phyloP scores from a whole-genome alignment of 2,888 invertebrate genomes.

The Ochropleura plecta region DNA sequence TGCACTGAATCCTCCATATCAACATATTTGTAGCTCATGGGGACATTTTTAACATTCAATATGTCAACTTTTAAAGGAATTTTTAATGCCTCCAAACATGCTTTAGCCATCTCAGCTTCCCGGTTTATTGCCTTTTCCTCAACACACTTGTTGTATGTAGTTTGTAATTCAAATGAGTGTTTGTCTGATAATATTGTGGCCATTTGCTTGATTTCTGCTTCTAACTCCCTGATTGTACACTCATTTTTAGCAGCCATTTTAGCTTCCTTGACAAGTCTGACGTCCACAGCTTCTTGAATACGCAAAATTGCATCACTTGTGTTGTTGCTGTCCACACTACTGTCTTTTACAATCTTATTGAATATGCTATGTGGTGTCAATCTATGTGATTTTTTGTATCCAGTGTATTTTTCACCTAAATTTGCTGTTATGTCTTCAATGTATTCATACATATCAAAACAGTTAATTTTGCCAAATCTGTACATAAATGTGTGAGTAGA shows the following conservation, averaged over 20 bases:
- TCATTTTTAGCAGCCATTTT: conserved; percentile 85
- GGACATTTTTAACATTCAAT: conserved; percentile 77
- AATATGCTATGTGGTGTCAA: conserved; percentile 82
- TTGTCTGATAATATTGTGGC: conserved; percentile 83
- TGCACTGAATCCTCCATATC: conserved; percentile 73
- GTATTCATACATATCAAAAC: conserved; percentile 89
- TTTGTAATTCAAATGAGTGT: conserved; percentile 79
- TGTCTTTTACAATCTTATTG: conserved; percentile 84
- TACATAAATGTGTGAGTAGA: conserved; percentile 92
- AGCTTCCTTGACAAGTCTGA: conserved; percentile 83
- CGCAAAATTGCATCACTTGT: conserved; percentile 84
- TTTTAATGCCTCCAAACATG: conserved; percentile 83
- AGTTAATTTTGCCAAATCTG: conserved; percentile 91
- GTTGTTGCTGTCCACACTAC: conserved; percentile 81
- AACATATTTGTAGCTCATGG: conserved; percentile 73
- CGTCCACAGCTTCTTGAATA: conserved; percentile 86
- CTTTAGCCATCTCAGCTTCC: conserved; percentile 84
- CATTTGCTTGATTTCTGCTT: conserved; percentile 87
- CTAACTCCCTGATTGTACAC: conserved; percentile 82
- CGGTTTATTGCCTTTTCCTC: conserved; percentile 78
- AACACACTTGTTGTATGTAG: conserved; percentile 76
- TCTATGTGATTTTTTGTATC: conserved; percentile 83
- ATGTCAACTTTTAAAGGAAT: conserved; percentile 79
- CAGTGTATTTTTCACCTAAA: conserved; percentile 87
- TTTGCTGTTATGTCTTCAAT: conserved; percentile 90